These are phyloP conservation scores for Dallia pectoralis DNA, from an alignment of 2,797 vertebrate genomes.

Conservation along the genomic window DNA sequence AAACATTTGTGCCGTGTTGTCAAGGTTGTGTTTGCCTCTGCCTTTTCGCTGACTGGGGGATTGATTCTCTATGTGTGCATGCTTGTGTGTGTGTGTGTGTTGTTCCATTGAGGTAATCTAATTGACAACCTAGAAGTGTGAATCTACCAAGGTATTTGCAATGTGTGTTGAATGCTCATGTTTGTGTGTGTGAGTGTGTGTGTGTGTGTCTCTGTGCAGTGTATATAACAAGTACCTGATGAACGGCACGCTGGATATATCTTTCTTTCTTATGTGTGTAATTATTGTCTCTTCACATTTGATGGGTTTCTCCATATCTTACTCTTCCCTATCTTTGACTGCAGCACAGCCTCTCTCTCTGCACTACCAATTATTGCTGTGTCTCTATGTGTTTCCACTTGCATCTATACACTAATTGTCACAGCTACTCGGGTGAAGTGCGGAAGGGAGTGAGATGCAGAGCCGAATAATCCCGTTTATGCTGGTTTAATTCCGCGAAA, in stretches of 20 bases:
- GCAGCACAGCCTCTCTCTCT: conserved; percentile 8
- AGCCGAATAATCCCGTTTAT: no score
- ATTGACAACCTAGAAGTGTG: conserved; percentile 53
- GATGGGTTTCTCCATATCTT: conserved; percentile 9
- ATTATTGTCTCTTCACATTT: conserved; percentile 25
- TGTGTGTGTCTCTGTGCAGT: conserved; percentile 37
- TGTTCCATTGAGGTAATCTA: conserved; percentile 43
- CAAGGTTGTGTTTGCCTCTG: conserved; percentile 19
- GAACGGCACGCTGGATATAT: conserved; percentile 33
- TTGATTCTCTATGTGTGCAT: not conserved
- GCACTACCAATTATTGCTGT: conserved; percentile 15
- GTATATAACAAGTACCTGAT: conserved; percentile 31
- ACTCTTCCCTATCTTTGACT: conserved; percentile 2
- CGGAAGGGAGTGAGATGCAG: no score
- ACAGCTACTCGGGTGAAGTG: no score
- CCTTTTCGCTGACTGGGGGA: conserved; percentile 42
- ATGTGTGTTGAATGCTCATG: not conserved
- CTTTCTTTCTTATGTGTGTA: conserved; percentile 18
- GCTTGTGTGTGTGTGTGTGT: not conserved
- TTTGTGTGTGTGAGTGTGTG: conserved; percentile 6
- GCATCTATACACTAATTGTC: no score
- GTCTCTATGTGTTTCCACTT: conserved; percentile 22
- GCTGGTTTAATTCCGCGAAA: no score
- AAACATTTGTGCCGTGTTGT: conserved; percentile 44
- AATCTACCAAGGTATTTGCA: conserved; percentile 38